Base-by-base conservation (phyloP, 2,888 invertebrate genomes). In the Drosophila robusta region DNA sequence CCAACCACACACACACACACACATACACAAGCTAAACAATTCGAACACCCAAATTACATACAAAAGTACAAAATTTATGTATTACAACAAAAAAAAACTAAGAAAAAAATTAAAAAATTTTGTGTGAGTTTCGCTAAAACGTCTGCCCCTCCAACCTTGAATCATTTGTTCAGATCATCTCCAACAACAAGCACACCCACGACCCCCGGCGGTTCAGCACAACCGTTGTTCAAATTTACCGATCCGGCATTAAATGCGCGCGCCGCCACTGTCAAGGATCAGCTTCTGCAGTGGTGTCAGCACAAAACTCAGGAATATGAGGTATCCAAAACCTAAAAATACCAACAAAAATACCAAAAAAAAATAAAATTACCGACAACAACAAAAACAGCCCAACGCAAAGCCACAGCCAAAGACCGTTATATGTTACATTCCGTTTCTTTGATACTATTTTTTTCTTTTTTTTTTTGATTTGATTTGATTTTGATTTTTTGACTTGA, bases 261-360 rank as follows among this genome's bases (percentile, higher is more conserved):
- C 94, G 98, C 98, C 91, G 96, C 95, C 93, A 96, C 97, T 93
- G 97, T 98, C 93, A 99, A 98, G 95, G 98, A 98, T 93, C 95
- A 98, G 93, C 95, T 99, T 93, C 95, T 99, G 94, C 95, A 96
- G 93, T 99, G 99, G 99, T 97, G 97, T 94, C 97, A 97, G 94
- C 96, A 96, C 94, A 98, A 98, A 95, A 98, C 98, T 91, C 96
- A 96, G 94, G 98, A 97, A 94, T 99, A 99, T 94, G 96, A 98
- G 96, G 98, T 98, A 96, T 89, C 87, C 73, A 86, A 58, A 78
- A 76, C 70, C 74, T 77, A 73, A 82, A 57, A 70, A 73, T 63
- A 68, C 45, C 50, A 57, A 58, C 49, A 50, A 68, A 60, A 50
- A 57, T 56, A 73, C 29, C 47, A 11, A 50, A 65, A 8, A 57